Base-by-base conservation (phyloP, 2,113 vertebrate species). In the Carassius auratus region DNA sequence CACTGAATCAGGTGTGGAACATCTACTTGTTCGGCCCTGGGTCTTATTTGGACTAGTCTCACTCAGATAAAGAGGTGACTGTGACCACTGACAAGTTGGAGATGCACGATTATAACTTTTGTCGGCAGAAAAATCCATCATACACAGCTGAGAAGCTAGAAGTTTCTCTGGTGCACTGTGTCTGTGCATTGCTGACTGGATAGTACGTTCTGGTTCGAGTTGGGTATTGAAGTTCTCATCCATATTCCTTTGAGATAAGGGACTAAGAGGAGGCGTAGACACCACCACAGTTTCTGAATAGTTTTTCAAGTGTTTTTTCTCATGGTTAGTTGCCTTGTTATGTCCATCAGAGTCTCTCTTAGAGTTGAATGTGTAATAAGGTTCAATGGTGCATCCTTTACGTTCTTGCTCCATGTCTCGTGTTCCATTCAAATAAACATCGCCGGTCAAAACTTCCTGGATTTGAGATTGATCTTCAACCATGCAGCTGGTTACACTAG, bases 91-190 rank as follows among this genome's bases (percentile, higher is more conserved):
- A 82, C 68, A 88, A 61, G 87, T 81, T 38, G 88, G 68, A 19
- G 91, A 89, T 85, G 45, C 86, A 0, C 91, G 87, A 66, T 90
- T 48, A 48, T 48, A 88, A 90, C 87, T 23, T 89, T 88, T 30
- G 1, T 91, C 77, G 3, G 55, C 89, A 6, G 90, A 57, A 17
- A 91, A 88, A 64, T 93, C 89, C 38, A 92, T 36, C 79, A 93
- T 79, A 66, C 90, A 80, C 59, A 96, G 86, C 80, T 97, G 96
- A n/a, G 94, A 92, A 3, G 93, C 92, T 2, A 97, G 86, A 52
- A 97, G 92, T 78, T 97, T 95, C 86, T 97, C 97, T 0, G 97
- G 96, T 59, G 95, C 95, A 17, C 96, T 97, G 89, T 97, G 96
- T 12, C 95, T 93, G 84, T 97, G 96, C 0, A 83, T 90, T 0